Conservation (phyloP, 2,888 invertebrate species). For the Lasiommata megera region DNA sequence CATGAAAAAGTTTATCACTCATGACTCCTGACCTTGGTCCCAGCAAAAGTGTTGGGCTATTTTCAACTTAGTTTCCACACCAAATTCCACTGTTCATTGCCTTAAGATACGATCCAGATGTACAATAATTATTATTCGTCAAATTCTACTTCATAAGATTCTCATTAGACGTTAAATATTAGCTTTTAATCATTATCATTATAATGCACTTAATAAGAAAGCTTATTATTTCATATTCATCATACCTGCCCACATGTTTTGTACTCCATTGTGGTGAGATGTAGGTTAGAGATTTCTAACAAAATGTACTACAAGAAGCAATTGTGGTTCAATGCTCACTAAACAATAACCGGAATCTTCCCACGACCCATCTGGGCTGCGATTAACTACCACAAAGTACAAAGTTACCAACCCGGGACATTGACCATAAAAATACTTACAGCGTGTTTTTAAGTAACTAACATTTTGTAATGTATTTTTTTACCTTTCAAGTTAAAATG, state of each 20-base stretch:
- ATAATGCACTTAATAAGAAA: not conserved
- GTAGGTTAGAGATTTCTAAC: conserved; percentile 25
- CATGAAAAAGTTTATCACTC: not conserved
- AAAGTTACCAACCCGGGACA: conserved; percentile 22
- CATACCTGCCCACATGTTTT: conserved; percentile 16
- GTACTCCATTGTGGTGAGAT: conserved; percentile 6
- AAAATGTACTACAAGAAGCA: conserved; percentile 6
- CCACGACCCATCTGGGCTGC: conserved; percentile 47
- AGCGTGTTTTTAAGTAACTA: conserved; percentile 3
- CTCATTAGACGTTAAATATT: no score
- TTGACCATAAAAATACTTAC: conserved; percentile 20
- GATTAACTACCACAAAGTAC: conserved; percentile 41
- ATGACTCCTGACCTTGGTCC: not conserved
- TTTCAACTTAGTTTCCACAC: not conserved
- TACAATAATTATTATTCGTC: no score
- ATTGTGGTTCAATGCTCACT: conserved; percentile 34
- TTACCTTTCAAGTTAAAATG: not conserved
- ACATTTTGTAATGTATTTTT: not conserved
- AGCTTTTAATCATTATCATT: not conserved
- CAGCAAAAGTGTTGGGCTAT: not conserved
- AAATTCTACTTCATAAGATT: no score
- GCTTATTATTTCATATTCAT: conserved; percentile 2
- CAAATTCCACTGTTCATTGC: not conserved
- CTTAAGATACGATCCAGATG: not conserved
- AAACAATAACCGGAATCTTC: conserved; percentile 52